These are phyloP conservation scores for Empis stercorea DNA, from an alignment of 2,888 invertebrate genomes.

Conservation along the genomic window DNA sequence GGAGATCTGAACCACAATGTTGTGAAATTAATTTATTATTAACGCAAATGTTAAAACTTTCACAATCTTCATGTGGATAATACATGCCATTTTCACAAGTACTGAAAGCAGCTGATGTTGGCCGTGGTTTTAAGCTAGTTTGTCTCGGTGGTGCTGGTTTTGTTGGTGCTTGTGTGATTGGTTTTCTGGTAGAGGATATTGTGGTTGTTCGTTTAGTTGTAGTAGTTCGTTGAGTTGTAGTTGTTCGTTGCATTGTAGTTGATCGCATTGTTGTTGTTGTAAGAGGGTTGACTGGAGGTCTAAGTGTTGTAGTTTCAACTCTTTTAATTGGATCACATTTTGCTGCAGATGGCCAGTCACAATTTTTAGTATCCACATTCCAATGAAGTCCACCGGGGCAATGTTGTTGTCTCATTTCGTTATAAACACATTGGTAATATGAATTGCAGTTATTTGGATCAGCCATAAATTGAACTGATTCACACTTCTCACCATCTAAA, in stretches of 20 bases:
- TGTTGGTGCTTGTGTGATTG: slow-evolving; percentile 17
- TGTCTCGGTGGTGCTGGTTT: slow-evolving; percentile 25
- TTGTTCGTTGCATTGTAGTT: slow-evolving; percentile 19
- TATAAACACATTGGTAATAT: slow-evolving; percentile 58
- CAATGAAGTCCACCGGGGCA: slow-evolving; percentile 75
- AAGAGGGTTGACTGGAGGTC: slow-evolving; percentile 23
- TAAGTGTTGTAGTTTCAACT: slow-evolving; percentile 19
- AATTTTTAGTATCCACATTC: slow-evolving; percentile 51
- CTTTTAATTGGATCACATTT: slow-evolving; percentile 41
- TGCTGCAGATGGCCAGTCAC: slow-evolving; percentile 70
- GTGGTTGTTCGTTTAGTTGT: slow-evolving; percentile 22
- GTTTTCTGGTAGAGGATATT: slow-evolving; percentile 28
- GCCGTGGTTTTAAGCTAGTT: slow-evolving; percentile 21
- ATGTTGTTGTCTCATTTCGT: slow-evolving; percentile 52
- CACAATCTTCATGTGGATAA: slow-evolving; percentile 59
- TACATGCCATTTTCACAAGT: slow-evolving; percentile 59
- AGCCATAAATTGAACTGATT: slow-evolving; percentile 43
- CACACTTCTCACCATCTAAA: slow-evolving; percentile 29
- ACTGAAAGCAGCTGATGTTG: slow-evolving; percentile 2
- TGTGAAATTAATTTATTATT: slow-evolving; percentile 56
- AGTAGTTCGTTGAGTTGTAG: too few species aligned
- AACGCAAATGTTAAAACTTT: slow-evolving; percentile 64
- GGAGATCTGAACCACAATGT: slow-evolving; percentile 62
- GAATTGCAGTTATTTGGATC: slow-evolving; percentile 59
- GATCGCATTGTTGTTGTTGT: slow-evolving; percentile 12